These are phyloP conservation scores for Psilopogon haemacephalus DNA, from an alignment of 2,113 vertebrate species.

Conservation along the genomic window DNA sequence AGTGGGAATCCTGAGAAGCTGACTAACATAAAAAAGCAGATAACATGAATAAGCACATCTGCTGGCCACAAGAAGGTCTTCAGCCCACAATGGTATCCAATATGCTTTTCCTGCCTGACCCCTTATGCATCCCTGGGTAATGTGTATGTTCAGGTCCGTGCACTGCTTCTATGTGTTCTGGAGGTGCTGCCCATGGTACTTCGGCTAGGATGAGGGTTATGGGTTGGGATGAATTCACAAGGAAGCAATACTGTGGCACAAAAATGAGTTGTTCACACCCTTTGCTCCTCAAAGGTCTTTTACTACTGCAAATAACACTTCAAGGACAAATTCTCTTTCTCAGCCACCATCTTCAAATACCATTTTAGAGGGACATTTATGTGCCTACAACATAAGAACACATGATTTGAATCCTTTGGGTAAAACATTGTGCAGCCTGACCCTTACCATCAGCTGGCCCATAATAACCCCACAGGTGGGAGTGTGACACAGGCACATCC, in stretches of 20 bases:
- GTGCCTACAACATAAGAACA: background rate
- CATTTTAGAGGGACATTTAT: background rate
- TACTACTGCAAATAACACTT: background rate
- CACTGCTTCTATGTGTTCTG: background rate
- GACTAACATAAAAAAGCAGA: background rate
- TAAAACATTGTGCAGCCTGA: background rate
- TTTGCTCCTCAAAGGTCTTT: background rate
- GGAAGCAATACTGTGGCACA: background rate
- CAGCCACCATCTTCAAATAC: background rate
- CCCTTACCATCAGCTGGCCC: background rate
- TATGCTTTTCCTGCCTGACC: background rate
- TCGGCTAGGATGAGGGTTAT: background rate
- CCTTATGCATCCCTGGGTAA: no score
- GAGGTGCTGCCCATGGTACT: background rate
- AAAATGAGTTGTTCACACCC: background rate
- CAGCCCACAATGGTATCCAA: fast-evolving
- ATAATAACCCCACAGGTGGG: no score
- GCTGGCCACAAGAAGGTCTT: background rate
- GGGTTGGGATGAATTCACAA: background rate
- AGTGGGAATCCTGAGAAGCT: background rate
- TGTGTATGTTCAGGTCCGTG: fast-evolving
- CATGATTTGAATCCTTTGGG: background rate
- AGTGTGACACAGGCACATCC: background rate
- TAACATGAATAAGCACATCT: background rate
- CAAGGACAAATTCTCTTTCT: background rate